Evolutionary conservation across 1,140 invertebrate genomes (phyloP).

Genomic region (Macrobrachium rosenbergii): DNA sequence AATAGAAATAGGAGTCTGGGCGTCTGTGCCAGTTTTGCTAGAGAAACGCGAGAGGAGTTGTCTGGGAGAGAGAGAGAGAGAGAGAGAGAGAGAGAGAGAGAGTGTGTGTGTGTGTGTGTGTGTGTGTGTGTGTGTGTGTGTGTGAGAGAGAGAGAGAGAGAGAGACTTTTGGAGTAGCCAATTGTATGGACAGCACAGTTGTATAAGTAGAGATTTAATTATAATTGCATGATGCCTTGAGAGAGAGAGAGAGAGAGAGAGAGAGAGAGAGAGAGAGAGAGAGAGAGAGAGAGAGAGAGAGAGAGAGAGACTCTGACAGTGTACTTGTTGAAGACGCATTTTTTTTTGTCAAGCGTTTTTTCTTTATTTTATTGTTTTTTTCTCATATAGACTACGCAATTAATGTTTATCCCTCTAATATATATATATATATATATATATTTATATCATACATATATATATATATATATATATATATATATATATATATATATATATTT

Average conservation of each 20-base stretch:
- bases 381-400: no score
- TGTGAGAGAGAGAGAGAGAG: slow-evolving; percentile 26
- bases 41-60: neutral
- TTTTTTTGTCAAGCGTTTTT: neutral
- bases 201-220: no score
- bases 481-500: slow-evolving; percentile 4
- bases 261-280: no score
- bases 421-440: no score
- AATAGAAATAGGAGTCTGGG: neutral
- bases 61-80: neutral
- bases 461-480: slow-evolving; percentile 12
- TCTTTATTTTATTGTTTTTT: neutral
- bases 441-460: neutral
- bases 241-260: no score
- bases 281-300: no score
- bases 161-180: slow-evolving; percentile 16
- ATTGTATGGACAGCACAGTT: neutral
- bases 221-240: no score
- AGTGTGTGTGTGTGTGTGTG: no score
- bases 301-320: no score
- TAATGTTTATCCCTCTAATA: neutral
- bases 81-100: slow-evolving; percentile 20
- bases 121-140: no score
- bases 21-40: neutral
- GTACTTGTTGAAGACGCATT: no score